Conservation (phyloP, 2,113 vertebrate species). For the Lamprologus callipterus region DNA sequence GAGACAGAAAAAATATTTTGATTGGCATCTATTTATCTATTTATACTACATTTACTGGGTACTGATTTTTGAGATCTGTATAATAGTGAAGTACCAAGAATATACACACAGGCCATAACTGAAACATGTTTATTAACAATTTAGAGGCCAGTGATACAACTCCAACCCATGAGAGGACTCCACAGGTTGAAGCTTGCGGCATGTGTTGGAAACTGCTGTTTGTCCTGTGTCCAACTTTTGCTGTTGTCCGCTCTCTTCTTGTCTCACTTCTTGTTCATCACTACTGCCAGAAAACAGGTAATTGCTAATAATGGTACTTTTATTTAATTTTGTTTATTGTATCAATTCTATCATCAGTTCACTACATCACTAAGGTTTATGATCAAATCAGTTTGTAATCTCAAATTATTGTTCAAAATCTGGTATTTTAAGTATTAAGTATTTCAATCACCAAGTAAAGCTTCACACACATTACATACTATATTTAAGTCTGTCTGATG, state of each 20-base stretch:
- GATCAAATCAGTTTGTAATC: neutral
- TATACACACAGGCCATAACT: neutral
- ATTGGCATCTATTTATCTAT: neutral
- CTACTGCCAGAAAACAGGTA: constrained; percentile 16
- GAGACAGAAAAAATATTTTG: neutral
- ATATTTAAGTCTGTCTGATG: neutral
- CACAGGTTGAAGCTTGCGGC: neutral
- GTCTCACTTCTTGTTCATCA: neutral
- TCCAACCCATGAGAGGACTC: neutral
- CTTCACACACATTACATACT: neutral
- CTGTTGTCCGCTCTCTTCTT: constrained; percentile 1
- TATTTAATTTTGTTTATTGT: neutral
- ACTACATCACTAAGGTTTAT: neutral
- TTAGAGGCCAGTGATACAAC: neutral
- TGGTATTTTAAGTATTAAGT: neutral
- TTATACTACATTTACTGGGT: neutral
- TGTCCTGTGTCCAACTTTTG: neutral
- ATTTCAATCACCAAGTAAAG: neutral
- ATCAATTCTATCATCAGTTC: neutral
- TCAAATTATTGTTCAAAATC: neutral
- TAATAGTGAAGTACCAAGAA: neutral
- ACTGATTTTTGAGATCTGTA: neutral
- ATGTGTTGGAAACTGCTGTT: constrained; percentile 16
- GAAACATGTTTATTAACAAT: neutral
- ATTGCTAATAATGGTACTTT: neutral